Evolutionary conservation across 2,113 vertebrate genomes (phyloP).

Genomic region (Irena cyanogastra): DNA sequence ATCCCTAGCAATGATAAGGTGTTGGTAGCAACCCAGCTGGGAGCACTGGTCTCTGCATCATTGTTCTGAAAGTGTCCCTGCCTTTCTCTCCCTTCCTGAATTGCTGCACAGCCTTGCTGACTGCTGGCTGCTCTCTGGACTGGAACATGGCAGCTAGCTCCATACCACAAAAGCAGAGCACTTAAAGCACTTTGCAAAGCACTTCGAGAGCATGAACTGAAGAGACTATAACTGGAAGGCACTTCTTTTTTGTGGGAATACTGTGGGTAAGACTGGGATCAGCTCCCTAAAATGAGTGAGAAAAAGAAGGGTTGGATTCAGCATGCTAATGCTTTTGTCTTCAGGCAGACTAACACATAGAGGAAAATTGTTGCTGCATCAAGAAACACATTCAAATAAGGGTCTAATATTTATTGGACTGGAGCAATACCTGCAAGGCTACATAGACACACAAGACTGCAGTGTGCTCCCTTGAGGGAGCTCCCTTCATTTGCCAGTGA

Average conservation of each 20-base stretch:
- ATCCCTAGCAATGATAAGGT: not conserved
- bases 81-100: not conserved
- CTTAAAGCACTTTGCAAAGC: not conserved
- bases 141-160: not conserved
- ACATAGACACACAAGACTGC: not conserved
- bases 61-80: not conserved
- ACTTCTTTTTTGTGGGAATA: not conserved
- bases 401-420: not conserved
- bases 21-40: not conserved
- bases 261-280: not conserved
- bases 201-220: not conserved
- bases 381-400: not conserved
- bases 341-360: not conserved
- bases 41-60: not conserved
- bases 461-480: not conserved
- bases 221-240: not conserved
- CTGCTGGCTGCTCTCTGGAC: not conserved
- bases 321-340: not conserved
- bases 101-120: not conserved
- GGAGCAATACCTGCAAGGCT: not conserved
- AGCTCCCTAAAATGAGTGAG: not conserved
- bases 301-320: not conserved
- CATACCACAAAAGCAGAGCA: not conserved
- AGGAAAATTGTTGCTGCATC: not conserved
- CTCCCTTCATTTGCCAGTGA: not conserved